These are phyloP conservation scores for Hydroisotoma schaefferi DNA, from an alignment of 2,888 invertebrate species.

Conservation along the genomic window DNA sequence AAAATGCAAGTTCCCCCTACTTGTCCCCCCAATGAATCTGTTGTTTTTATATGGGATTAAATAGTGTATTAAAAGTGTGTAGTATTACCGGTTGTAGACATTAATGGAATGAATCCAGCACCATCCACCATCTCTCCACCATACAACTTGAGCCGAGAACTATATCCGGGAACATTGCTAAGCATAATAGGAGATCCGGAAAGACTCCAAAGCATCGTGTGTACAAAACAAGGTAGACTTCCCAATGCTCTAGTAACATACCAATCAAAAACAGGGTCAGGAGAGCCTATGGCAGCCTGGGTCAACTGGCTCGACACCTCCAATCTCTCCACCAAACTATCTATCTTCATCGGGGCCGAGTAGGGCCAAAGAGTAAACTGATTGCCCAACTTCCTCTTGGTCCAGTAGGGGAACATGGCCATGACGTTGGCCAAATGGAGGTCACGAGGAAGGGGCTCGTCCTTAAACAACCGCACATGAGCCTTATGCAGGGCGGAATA, in stretches of 20 bases:
- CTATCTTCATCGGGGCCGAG: slow-evolving; percentile 22
- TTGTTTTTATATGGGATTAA: background rate
- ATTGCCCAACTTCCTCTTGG: slow-evolving; percentile 33
- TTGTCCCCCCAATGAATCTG: background rate
- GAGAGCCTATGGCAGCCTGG: slow-evolving; percentile 24
- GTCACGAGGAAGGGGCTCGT: slow-evolving; percentile 20
- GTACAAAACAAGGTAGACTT: slow-evolving; percentile 33
- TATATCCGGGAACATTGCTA: slow-evolving; percentile 43
- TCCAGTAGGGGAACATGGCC: slow-evolving; percentile 41
- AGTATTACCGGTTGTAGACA: slow-evolving; percentile 40
- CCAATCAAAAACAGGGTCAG: slow-evolving; percentile 41
- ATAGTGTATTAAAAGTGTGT: background rate
- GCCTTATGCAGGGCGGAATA: slow-evolving; percentile 31
- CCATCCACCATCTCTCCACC: slow-evolving; percentile 37
- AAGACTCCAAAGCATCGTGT: slow-evolving; percentile 29
- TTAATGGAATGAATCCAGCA: slow-evolving; percentile 41
- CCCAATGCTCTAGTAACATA: slow-evolving; percentile 37
- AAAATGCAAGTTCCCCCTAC: too few relatives aligned
- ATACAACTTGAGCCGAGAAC: slow-evolving; percentile 28
- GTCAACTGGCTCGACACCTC: slow-evolving; percentile 23
- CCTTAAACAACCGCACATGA: slow-evolving; percentile 26
- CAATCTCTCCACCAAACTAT: slow-evolving; percentile 26
- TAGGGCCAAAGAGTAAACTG: slow-evolving; percentile 42
- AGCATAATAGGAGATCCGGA: slow-evolving; percentile 43
- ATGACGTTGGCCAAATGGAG: slow-evolving; percentile 36